A percentile compares a stretch with the other conserved stretches of the same genome.
These are phyloP conservation scores for Nasonia longicornis DNA, from an alignment of 1,140 invertebrate genomes.

Conservation along the genomic window DNA sequence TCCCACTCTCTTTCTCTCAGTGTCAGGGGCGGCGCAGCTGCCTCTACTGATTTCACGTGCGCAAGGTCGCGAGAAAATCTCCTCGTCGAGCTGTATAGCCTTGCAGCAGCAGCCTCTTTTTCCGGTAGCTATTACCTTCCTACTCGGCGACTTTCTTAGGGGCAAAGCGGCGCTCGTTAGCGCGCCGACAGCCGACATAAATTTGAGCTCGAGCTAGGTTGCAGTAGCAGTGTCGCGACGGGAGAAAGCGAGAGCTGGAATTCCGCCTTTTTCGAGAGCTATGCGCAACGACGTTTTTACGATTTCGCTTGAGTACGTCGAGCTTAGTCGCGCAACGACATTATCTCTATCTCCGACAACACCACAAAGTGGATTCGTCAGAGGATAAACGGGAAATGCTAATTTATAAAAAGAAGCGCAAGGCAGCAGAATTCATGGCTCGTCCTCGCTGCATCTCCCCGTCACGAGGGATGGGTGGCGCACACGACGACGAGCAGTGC, in stretches of 20 bases:
- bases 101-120: not conserved
- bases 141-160: not conserved
- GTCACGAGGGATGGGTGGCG: not conserved
- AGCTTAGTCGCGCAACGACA: not conserved
- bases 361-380: too few relatives aligned
- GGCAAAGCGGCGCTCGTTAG: not conserved
- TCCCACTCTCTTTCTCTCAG: not conserved
- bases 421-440: not conserved
- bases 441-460: not conserved
- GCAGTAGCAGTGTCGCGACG: not conserved
- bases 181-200: slow-evolving; percentile 16
- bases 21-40: slow-evolving; percentile 6
- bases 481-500: not conserved
- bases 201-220: not conserved
- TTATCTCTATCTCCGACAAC: not conserved
- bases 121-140: not conserved
- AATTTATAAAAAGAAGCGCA: not conserved
- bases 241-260: not conserved
- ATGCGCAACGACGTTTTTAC: not conserved
- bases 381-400: too few relatives aligned
- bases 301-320: not conserved
- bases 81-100: too few relatives aligned
- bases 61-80: slow-evolving; percentile 28
- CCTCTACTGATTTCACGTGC: not conserved
- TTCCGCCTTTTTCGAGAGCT: not conserved